Evolutionary conservation across 1,140 invertebrate species (phyloP), one percentile per base, ranked within the genome.

Genomic region (Chionoecetes opilio): DNA sequence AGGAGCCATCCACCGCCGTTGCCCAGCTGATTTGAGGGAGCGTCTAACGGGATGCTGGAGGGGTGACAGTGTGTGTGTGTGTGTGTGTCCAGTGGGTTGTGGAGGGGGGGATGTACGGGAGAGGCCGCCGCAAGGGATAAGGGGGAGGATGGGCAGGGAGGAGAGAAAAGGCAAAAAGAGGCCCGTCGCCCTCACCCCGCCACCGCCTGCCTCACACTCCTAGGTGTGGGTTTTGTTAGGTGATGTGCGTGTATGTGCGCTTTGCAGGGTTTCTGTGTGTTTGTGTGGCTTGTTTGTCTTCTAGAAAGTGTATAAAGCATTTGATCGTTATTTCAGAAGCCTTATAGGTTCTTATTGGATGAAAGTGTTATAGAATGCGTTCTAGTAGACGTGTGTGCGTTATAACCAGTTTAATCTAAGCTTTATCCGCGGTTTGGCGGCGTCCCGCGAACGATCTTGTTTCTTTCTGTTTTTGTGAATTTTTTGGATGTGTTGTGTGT

Each of bases 21-120:
- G 63, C 6, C n/a, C 63, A 75, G 63, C 63, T 75, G 63, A 75
- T 75, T 75, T 75, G 21, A 75, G 21, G 63, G 63, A 75, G 63
- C 63, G 63, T 75, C 21, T 75, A 75, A 75, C 63, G 63, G 63
- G 63, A 75, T 21, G 63, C n/a, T 75, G 63, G 21, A n/a, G 0
- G 8, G 2, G 63, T 75, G 63, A n/a, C 21, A 5, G 63, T 75
- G 63, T 75, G 63, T 75, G 63, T 75, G 63, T 75, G 63, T 75
- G 63, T 75, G 63, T 75, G 63, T 75, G 63, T 75, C 63, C n/a
- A 26, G n/a, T 75, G 63, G 63, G 63, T 21, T 75, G 63, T 75
- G 63, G 21, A 21, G 63, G 63, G 21, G 63, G 63, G 63, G 63
- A 75, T 75, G 63, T 75, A 75, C n/a, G 8, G 63, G 63, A 26